These are phyloP conservation scores for Hydrochoerus hydrochaeris DNA, from an alignment of 2,113 vertebrate species.

Conservation along the genomic window DNA sequence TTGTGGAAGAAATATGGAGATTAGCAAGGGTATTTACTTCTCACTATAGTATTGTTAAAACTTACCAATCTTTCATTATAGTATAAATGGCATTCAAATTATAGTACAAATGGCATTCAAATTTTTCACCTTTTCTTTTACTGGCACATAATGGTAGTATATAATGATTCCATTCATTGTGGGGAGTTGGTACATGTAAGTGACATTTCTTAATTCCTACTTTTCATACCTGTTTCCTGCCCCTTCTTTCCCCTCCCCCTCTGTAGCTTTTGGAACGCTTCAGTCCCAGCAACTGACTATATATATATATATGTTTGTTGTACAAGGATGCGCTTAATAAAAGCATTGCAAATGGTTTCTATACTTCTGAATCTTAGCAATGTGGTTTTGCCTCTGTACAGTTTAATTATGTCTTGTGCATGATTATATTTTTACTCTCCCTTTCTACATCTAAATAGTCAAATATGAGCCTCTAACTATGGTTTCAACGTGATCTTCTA, in stretches of 20 bases:
- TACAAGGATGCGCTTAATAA: not conserved
- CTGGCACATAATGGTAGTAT: not conserved
- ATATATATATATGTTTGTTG: not conserved
- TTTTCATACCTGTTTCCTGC: not conserved
- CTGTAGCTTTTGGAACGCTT: not conserved
- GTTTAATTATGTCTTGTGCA: not conserved
- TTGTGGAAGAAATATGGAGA: not conserved
- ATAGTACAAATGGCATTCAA: not conserved
- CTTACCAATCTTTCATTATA: not conserved
- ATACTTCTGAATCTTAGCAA: not conserved
- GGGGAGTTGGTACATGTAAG: not conserved
- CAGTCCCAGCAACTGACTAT: not conserved
- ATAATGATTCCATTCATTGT: not conserved
- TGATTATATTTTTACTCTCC: not conserved
- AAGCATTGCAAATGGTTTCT: not conserved
- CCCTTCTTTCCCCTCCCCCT: not conserved
- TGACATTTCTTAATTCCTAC: not conserved
- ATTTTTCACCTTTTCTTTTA: not conserved
- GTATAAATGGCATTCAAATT: not conserved
- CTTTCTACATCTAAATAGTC: conserved; percentile 15
- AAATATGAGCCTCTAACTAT: not conserved
- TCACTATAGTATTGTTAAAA: not conserved
- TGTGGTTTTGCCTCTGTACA: not conserved
- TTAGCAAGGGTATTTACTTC: not conserved
- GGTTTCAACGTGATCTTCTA: not conserved